These are phyloP conservation scores for Pterocles burchelli DNA, from an alignment of 2,113 vertebrate genomes.

Conservation along the genomic window DNA sequence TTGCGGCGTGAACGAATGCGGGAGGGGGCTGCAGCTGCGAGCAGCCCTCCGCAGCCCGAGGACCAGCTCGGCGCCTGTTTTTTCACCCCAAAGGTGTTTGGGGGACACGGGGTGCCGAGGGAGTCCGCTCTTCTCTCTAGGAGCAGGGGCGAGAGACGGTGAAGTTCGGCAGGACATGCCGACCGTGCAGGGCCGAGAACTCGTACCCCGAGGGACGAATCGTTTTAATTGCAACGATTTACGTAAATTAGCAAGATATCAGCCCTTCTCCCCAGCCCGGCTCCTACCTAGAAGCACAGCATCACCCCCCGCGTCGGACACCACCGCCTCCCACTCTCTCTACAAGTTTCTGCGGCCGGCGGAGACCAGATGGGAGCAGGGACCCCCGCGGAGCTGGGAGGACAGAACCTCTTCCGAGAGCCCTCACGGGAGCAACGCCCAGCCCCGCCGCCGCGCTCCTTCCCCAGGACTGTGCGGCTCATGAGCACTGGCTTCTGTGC, in stretches of 20 bases:
- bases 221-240: slow-evolving; percentile 21
- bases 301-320: background rate
- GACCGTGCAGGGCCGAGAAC: background rate
- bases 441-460: background rate
- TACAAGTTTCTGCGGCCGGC: background rate
- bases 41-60: background rate
- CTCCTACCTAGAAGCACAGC: background rate
- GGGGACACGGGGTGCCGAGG: background rate
- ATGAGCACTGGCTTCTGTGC: background rate
- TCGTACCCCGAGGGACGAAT: background rate
- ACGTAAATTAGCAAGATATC: background rate
- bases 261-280: background rate
- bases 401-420: background rate
- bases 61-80: background rate
- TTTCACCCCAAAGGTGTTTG: background rate
- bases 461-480: background rate
- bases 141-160: background rate
- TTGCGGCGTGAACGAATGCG: background rate
- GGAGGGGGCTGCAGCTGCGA: background rate
- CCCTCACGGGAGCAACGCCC: background rate
- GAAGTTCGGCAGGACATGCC: background rate
- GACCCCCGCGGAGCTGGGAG: background rate
- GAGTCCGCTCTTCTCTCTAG: background rate
- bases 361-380: background rate
- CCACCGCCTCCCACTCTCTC: background rate